These are phyloP conservation scores for Axinella damicornis DNA, from an alignment of 37 sponge, comb jelly and placozoan species.

Conservation along the genomic window DNA sequence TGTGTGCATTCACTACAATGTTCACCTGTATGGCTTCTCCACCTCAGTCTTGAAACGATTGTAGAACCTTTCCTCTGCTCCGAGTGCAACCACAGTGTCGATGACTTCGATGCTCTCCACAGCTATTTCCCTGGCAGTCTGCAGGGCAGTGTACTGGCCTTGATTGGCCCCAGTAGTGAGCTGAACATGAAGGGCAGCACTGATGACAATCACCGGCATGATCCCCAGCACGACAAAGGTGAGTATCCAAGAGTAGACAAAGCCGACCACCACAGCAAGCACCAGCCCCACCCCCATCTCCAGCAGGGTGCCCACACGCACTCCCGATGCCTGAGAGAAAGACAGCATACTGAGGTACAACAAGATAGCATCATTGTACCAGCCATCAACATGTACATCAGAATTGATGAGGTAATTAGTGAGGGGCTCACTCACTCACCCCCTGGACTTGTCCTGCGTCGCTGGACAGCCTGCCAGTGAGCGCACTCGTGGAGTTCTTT, in stretches of 20 bases:
- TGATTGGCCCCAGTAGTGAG: constrained; percentile 17
- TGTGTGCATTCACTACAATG: too few relatives aligned
- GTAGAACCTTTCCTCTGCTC: constrained; percentile 50
- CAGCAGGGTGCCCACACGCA: constrained; percentile 60
- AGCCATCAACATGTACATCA: too few relatives aligned
- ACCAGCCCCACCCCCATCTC: constrained; percentile 56
- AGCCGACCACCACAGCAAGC: constrained; percentile 54
- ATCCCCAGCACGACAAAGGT: constrained; percentile 73
- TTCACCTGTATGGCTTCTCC: constrained; percentile 43
- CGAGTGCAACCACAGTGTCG: constrained; percentile 70
- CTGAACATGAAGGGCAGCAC: constrained; percentile 45
- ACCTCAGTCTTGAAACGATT: constrained; percentile 26
- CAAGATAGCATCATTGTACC: too few relatives aligned
- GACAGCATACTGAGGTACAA: background rate
- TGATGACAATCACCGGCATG: too few relatives aligned
- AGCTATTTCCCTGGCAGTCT: constrained; percentile 10
- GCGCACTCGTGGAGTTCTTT: constrained; percentile 79
- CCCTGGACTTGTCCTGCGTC: constrained; percentile 90
- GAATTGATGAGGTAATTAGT: too few relatives aligned
- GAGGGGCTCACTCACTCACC: constrained; percentile 65
- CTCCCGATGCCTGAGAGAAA: constrained; percentile 69
- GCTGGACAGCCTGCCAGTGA: constrained; percentile 78
- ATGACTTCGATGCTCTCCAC: constrained; percentile 80
- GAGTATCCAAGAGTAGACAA: constrained; percentile 80
- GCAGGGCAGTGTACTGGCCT: background rate